Evolutionary conservation across 2,797 vertebrate genomes (phyloP), one percentile per base, ranked within the genome.

Genomic region (Catharus ustulatus): DNA sequence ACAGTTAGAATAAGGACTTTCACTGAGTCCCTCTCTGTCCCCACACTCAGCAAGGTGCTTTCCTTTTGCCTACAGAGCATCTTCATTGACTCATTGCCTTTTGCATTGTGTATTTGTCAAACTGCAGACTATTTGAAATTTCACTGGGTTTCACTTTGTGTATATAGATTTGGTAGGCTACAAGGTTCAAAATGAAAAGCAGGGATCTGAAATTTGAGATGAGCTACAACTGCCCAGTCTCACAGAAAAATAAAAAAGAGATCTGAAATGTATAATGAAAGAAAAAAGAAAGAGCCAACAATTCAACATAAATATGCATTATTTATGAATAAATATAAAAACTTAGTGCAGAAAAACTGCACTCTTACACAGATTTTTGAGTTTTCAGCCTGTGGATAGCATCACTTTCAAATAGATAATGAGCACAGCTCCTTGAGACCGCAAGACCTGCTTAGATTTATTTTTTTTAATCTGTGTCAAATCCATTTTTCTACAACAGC

Each of bases 401-500:
- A 91, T 71, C 40, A 48, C 52, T 86, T 92, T 78, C 83, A 80
- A 94, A 91, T 96, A 95, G 87, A 77, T 71, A 92, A 94, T 92
- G 92, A 96, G 52, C 61, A 89, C 4, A 4, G 13, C 67, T 92
- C 83, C 59, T 90, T 85, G 72, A 95, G 93, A 90, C 84, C 92
- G 94, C 76, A 89, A 86, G 84, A 79, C 55, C 76, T 88, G 42
- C 91, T 96, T 95, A 96, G 85, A 61, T 29, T 27, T 59, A 34
- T 34, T 72, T 58, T 63, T 84, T 83, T 88, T 78, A 71, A 93
- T 90, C 76, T 87, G 7, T 63, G 32, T 63, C 78, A 96, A 97
- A 97, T 96, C 62, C 29, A 38, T 94, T 97, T 95, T 97, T 96
- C 96, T 96, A 94, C 95, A 97, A 94, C 84, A 97, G 94, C 96